These are phyloP conservation scores for Indicator indicator DNA, from an alignment of 2,113 vertebrate genomes.

Conservation along the genomic window DNA sequence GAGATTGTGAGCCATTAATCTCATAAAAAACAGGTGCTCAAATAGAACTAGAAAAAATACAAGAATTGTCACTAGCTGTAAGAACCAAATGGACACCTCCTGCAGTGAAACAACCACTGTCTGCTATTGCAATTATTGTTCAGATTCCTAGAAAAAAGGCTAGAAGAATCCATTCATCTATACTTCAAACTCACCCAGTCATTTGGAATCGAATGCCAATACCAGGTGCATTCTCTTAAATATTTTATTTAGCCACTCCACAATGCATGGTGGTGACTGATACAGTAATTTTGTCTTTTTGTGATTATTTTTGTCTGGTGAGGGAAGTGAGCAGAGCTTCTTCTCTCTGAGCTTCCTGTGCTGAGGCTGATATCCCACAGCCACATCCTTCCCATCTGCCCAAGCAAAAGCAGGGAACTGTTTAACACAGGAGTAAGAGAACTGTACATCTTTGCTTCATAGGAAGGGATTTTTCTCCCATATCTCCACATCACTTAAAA, in stretches of 20 bases:
- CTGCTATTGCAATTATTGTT: not conserved
- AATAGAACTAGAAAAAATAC: slow-evolving; percentile 26
- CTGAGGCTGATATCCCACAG: not conserved
- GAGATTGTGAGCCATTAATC: slow-evolving; percentile 26
- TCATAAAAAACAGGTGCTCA: slow-evolving; percentile 47
- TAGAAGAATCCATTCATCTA: not conserved
- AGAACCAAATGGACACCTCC: slow-evolving; percentile 24
- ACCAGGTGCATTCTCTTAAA: slow-evolving; percentile 9
- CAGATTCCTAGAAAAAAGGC: slow-evolving; percentile 1
- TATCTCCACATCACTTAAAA: not conserved
- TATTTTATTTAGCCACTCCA: not conserved
- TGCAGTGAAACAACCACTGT: not conserved
- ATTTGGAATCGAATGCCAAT: not conserved
- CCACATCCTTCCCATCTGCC: not conserved
- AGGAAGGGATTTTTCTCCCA: not conserved
- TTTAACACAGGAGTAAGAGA: not conserved
- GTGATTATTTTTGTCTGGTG: not conserved
- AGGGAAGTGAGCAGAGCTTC: not conserved
- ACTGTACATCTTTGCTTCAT: not conserved
- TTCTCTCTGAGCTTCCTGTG: not conserved
- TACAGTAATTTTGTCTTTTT: not conserved
- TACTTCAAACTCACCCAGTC: not conserved
- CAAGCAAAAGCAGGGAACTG: not conserved
- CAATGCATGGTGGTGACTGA: not conserved
- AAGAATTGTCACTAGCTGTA: not conserved